A percentile compares a stretch with the other conserved stretches of the same genome.
These are phyloP conservation scores for Cathartes aura DNA, from an alignment of 2,113 vertebrate genomes.

Conservation along the genomic window DNA sequence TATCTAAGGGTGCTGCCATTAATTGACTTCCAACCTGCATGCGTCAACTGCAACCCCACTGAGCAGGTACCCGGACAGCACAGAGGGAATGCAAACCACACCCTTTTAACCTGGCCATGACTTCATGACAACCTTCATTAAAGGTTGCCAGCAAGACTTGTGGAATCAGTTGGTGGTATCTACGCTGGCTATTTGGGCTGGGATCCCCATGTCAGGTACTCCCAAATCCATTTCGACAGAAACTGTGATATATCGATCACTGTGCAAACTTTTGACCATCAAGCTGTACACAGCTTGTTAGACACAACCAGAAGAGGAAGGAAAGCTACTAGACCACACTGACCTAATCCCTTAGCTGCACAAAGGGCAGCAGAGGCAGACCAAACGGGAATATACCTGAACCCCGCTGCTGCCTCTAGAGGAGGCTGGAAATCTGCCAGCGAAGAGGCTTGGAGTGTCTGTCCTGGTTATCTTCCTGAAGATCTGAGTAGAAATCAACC, in stretches of 20 bases:
- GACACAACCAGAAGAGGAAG: background rate
- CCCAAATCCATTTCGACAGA: background rate
- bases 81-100: background rate
- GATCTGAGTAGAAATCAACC: background rate
- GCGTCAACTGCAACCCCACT: background rate
- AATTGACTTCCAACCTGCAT: background rate
- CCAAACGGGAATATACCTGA: background rate
- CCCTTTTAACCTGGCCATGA: background rate
- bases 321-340: background rate
- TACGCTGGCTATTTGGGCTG: background rate
- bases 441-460: background rate
- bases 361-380: background rate
- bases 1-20: background rate
- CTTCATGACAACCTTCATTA: background rate
- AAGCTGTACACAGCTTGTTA: background rate
- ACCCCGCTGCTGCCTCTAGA: background rate
- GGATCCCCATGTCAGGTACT: background rate
- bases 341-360: background rate
- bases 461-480: background rate
- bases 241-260: rapidly evolving
- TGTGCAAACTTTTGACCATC: background rate
- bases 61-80: background rate
- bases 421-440: background rate
- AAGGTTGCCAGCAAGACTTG: background rate
- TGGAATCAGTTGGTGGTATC: background rate